A percentile compares a stretch with the other conserved stretches of the same genome.
Evolutionary conservation across 2,113 vertebrate genomes (phyloP).

Genomic region (Eulemur macaco): DNA sequence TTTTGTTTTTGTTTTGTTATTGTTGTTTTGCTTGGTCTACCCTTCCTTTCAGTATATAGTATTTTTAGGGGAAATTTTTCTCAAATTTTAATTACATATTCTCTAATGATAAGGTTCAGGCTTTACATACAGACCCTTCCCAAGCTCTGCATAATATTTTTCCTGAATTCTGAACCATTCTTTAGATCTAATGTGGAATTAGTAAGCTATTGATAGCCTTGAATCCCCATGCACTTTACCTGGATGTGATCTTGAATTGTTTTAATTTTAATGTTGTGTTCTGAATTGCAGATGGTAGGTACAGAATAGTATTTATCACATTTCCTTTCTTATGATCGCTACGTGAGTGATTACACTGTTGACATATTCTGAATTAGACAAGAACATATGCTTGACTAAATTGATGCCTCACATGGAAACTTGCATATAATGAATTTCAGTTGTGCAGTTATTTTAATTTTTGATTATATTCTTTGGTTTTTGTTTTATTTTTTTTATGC

Average conservation of each 20-base stretch:
- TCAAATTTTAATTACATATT: background rate
- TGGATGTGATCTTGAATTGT: background rate
- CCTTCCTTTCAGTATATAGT: background rate
- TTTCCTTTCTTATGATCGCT: conserved; percentile 60
- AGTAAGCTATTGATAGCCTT: background rate
- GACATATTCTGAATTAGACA: conserved; percentile 69
- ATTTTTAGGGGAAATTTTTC: background rate
- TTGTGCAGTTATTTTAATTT: conserved; percentile 65
- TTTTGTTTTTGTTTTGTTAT: background rate
- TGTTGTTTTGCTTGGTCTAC: background rate
- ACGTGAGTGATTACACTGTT: conserved; percentile 62
- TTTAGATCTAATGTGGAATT: background rate
- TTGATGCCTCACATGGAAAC: conserved; percentile 45
- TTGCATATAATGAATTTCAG: conserved; percentile 64
- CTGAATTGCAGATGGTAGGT: conserved; percentile 36
- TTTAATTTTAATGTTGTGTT: conserved; percentile 25
- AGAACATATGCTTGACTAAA: conserved; percentile 66
- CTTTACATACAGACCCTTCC: background rate
- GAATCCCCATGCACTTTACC: background rate
- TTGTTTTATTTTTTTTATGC: conserved; percentile 46
- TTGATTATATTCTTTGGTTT: conserved; percentile 61
- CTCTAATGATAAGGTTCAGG: background rate
- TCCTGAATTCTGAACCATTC: background rate
- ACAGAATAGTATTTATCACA: conserved; percentile 61
- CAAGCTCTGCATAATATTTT: background rate